Percentiles rank a stretch among this genome's conserved stretches.
phyloP scores from a whole-genome alignment of 2,888 invertebrate species.

The Papilio elwesi region DNA sequence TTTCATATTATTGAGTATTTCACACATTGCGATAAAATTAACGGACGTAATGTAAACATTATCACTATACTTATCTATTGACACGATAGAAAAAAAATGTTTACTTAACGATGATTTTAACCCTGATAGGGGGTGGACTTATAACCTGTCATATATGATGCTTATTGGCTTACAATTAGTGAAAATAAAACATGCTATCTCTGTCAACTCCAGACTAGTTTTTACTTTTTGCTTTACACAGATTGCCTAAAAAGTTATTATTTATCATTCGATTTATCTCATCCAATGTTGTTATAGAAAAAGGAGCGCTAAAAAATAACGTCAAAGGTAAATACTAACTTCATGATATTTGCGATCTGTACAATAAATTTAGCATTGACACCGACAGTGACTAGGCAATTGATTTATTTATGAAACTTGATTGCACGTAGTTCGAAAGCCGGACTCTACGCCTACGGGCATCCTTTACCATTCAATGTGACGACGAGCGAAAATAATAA shows the following conservation, averaged over 20 bases:
- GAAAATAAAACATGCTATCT: too few species aligned
- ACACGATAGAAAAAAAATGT: background rate
- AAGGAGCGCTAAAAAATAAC: background rate
- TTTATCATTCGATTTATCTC: background rate
- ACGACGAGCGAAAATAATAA: background rate
- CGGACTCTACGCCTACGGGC: background rate
- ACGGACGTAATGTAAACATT: background rate
- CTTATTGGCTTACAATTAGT: too few species aligned
- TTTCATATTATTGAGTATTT: conserved; percentile 12
- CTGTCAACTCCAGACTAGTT: background rate
- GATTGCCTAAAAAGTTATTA: too few species aligned
- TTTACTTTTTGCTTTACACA: too few species aligned
- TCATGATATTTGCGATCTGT: background rate
- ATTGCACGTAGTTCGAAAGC: background rate
- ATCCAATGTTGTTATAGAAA: background rate
- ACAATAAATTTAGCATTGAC: background rate
- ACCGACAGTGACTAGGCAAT: background rate
- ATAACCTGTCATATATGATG: too few species aligned
- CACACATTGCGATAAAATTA: conserved; percentile 2
- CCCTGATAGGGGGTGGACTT: too few species aligned
- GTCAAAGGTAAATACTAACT: background rate
- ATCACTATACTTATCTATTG: too few species aligned
- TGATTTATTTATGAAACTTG: conserved; percentile 16
- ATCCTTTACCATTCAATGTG: background rate
- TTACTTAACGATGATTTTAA: background rate